A percentile compares a stretch with the other conserved stretches of the same genome.
Conservation (phyloP, 2,113 vertebrate genomes). For the Salvelinus fontinalis region DNA sequence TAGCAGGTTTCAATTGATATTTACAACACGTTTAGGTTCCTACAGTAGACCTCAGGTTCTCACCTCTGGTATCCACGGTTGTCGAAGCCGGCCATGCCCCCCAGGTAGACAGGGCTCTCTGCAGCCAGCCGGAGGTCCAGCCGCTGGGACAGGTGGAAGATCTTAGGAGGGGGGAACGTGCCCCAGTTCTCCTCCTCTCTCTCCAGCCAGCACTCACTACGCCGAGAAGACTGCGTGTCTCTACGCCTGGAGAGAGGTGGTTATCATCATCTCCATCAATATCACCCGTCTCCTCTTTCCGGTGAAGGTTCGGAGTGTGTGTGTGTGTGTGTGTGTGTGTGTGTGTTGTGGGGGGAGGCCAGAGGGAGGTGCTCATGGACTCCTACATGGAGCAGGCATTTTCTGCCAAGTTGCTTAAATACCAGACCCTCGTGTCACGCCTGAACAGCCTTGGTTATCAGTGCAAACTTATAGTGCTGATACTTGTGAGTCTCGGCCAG, state of each 20-base stretch:
- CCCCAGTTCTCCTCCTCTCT: conserved; percentile 72
- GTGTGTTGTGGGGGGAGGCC: no score
- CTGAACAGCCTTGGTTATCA: no score
- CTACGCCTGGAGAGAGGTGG: conserved; percentile 50
- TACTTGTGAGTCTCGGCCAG: background rate
- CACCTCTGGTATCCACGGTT: conserved; percentile 76
- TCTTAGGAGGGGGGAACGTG: conserved; percentile 68
- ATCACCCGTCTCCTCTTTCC: background rate
- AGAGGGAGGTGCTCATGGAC: no score
- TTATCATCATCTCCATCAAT: background rate
- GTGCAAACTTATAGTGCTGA: no score
- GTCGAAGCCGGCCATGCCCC: conserved; percentile 67
- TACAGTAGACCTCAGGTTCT: background rate
- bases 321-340: no score
- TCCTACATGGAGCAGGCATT: no score
- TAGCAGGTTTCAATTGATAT: no score
- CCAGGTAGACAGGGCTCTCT: conserved; percentile 68
- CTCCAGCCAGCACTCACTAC: conserved; percentile 72
- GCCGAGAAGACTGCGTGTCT: conserved; percentile 56
- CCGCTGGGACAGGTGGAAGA: conserved; percentile 74
- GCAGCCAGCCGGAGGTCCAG: conserved; percentile 66
- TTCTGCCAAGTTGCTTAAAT: no score
- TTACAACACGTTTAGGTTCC: no score
- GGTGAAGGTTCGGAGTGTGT: no score
- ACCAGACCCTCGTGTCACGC: no score